A percentile compares a stretch with the other conserved stretches of the same genome.
Conservation (phyloP, 2,797 vertebrate genomes). For the Staurois parvus region DNA sequence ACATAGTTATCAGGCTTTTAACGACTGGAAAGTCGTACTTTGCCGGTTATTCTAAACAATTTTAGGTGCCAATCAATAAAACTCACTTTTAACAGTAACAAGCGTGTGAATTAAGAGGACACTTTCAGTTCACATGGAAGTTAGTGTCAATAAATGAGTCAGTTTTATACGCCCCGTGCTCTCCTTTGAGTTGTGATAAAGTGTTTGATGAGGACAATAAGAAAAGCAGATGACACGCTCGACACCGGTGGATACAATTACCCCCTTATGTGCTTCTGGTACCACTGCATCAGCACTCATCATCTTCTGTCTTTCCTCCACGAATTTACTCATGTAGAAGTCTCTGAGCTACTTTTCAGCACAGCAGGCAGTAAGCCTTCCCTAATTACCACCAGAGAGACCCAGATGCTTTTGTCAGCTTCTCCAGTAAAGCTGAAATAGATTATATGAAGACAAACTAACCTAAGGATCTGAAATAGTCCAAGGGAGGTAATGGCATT, state of each 20-base stretch:
- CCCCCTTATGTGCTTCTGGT: conserved; percentile 46
- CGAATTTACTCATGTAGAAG: conserved; percentile 61
- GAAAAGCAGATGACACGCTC: conserved; percentile 37
- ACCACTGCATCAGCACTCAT: conserved; percentile 41
- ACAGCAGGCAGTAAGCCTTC: conserved; percentile 65
- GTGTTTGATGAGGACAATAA: conserved; percentile 52
- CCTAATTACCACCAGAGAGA: conserved; percentile 70
- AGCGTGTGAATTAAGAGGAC: conserved; percentile 32
- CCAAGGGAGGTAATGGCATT: conserved; percentile 47
- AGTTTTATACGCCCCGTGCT: conserved; percentile 26
- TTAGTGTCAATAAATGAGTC: conserved; percentile 47
- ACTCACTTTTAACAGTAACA: conserved; percentile 42
- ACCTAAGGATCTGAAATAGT: conserved; percentile 63
- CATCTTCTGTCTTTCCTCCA: conserved; percentile 59
- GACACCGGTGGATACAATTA: background rate
- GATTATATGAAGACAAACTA: conserved; percentile 65
- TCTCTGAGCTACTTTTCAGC: conserved; percentile 64
- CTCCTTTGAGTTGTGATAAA: conserved; percentile 47
- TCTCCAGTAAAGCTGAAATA: conserved; percentile 65
- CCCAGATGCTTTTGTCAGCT: conserved; percentile 72
- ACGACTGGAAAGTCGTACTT: conserved; percentile 15
- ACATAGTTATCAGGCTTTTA: conserved; percentile 53
- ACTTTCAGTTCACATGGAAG: conserved; percentile 9
- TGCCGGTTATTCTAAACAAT: conserved; percentile 46
- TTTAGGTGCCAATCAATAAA: conserved; percentile 54